These are phyloP conservation scores for Paguma larvata DNA, from an alignment of 2,797 vertebrate species.

Conservation along the genomic window DNA sequence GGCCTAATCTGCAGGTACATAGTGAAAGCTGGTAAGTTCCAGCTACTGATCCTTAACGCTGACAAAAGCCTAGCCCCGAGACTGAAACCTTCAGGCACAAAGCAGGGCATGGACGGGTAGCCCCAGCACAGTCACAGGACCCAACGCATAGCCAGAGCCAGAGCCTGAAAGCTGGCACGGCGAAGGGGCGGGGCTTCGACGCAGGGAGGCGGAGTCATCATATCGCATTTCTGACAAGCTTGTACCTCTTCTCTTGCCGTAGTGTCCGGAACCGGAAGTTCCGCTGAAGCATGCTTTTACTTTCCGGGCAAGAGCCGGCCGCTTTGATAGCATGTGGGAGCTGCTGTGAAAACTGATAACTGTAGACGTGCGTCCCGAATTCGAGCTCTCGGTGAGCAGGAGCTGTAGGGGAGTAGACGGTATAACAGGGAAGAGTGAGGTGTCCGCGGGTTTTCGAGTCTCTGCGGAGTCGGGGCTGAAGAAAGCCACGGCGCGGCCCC, in stretches of 20 bases:
- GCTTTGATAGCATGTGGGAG: slow-evolving; percentile 13
- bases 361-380: rapidly evolving
- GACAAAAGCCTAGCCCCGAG: neutral
- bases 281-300: rapidly evolving
- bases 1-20: neutral
- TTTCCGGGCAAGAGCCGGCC: slow-evolving; percentile 31
- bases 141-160: rapidly evolving
- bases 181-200: neutral
- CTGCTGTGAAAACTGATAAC: neutral
- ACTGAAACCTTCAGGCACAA: rapidly evolving
- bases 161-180: rapidly evolving
- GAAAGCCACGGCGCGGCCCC: neutral
- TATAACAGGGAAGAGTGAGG: rapidly evolving
- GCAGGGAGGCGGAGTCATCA: neutral
- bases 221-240: rapidly evolving
- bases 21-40: neutral
- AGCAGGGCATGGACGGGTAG: rapidly evolving
- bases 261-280: slow-evolving; percentile 55
- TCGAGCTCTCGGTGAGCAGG: neutral
- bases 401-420: too few species aligned
- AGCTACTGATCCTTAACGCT: neutral
- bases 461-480: neutral
- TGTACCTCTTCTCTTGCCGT: slow-evolving; percentile 72
- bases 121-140: rapidly evolving
- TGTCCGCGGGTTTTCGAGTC: too few species aligned